Evolutionary conservation across 1,140 invertebrate genomes (phyloP).

Genomic region (Drosophila ananassae): DNA sequence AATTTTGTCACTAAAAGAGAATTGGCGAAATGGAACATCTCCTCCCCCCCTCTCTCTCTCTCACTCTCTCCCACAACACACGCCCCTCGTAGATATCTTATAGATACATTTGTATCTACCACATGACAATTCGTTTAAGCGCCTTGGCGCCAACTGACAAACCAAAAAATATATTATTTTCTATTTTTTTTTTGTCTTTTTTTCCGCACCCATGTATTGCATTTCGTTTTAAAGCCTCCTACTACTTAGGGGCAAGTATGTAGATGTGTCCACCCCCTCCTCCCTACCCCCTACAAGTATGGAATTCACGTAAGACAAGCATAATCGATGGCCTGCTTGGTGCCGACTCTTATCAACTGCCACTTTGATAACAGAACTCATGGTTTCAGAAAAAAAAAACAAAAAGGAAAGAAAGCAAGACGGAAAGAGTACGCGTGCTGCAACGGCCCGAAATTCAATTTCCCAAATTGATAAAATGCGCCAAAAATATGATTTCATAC

Average conservation of each 20-base stretch:
- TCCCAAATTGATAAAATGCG: conserved; percentile 46
- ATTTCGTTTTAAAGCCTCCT: conserved; percentile 32
- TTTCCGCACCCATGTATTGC: conserved; percentile 19
- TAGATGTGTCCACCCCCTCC: not conserved
- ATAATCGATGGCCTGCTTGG: conserved; percentile 47
- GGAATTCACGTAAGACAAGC: conserved; percentile 59
- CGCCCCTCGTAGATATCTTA: conserved; percentile 29
- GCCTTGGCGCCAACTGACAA: conserved; percentile 57
- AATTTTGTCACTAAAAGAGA: conserved; percentile 25
- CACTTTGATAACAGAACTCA: conserved; percentile 27
- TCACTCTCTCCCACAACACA: conserved; percentile 4
- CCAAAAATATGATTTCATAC: conserved; percentile 29
- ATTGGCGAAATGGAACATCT: conserved; percentile 39
- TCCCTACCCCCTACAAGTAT: not conserved
- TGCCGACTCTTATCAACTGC: conserved; percentile 33
- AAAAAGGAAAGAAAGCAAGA: not conserved
- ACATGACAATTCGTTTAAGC: conserved; percentile 51
- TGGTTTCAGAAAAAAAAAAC: conserved; percentile 5
- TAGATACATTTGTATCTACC: conserved; percentile 5
- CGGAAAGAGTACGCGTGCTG: conserved; percentile 19
- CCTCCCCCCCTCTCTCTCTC: not conserved
- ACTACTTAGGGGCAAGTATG: conserved; percentile 12
- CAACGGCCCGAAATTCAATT: conserved; percentile 27
- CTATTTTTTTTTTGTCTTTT: conserved; percentile 15
- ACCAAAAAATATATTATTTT: conserved; percentile 48